Percentiles rank a stretch among this genome's conserved stretches.
These are phyloP conservation scores for Centroberyx gerrardi DNA, from an alignment of 2,797 vertebrate genomes.

Conservation along the genomic window DNA sequence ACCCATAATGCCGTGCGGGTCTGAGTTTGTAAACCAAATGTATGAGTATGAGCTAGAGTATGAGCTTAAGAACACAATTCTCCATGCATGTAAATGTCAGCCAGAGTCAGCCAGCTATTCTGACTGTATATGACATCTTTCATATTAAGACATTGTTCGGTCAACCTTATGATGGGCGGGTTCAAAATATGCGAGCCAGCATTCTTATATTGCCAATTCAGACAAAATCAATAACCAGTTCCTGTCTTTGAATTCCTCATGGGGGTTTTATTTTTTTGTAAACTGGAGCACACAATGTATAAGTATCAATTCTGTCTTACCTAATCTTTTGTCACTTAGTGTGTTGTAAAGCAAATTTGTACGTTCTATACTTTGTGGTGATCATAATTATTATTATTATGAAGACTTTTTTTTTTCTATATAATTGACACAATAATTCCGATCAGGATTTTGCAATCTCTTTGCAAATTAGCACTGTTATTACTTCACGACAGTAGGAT, in stretches of 20 bases:
- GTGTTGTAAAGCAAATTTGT: slow-evolving; percentile 81
- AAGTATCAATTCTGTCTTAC: slow-evolving; percentile 65
- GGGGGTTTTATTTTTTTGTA: slow-evolving; percentile 44
- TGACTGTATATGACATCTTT: slow-evolving; percentile 28
- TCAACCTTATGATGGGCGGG: slow-evolving; percentile 24
- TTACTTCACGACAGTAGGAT: slow-evolving; percentile 63
- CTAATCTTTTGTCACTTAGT: slow-evolving; percentile 73
- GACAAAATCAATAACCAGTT: slow-evolving; percentile 44
- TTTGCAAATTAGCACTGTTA: slow-evolving; percentile 68
- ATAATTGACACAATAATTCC: slow-evolving; percentile 79
- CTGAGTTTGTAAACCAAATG: too few relatives aligned
- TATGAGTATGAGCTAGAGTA: too few relatives aligned
- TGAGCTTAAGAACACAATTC: not conserved
- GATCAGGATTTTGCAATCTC: slow-evolving; percentile 65
- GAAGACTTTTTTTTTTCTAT: slow-evolving; percentile 54
- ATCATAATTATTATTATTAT: slow-evolving; percentile 72
- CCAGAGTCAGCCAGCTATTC: not conserved
- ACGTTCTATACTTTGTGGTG: slow-evolving; percentile 77
- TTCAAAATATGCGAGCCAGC: slow-evolving; percentile 41
- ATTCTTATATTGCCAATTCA: slow-evolving; percentile 42
- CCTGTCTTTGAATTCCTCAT: slow-evolving; percentile 45
- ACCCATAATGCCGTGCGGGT: too few relatives aligned
- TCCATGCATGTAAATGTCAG: slow-evolving; percentile 35
- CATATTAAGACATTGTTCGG: slow-evolving; percentile 64
- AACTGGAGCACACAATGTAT: slow-evolving; percentile 34